A percentile compares a stretch with the other conserved stretches of the same genome.
These are phyloP conservation scores for Lagenorhynchus albirostris DNA, from an alignment of 2,113 vertebrate species.

Conservation along the genomic window DNA sequence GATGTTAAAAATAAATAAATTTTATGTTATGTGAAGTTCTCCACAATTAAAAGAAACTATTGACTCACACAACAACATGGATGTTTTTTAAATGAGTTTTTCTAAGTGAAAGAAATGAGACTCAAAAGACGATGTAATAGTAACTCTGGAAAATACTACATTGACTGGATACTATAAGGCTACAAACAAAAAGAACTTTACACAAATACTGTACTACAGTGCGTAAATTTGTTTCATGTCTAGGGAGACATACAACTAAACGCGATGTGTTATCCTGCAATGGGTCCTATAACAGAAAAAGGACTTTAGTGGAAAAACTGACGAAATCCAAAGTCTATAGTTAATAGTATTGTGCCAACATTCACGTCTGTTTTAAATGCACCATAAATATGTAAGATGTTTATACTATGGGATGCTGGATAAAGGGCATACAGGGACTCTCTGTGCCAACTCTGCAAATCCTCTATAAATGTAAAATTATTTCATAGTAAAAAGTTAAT, in stretches of 20 bases:
- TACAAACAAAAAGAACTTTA: not conserved
- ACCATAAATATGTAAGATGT: not conserved
- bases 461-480: not conserved
- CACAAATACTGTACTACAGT: not conserved
- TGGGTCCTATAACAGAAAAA: not conserved
- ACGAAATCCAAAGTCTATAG: not conserved
- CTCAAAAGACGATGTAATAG: not conserved
- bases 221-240: not conserved
- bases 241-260: not conserved
- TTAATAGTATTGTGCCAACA: not conserved
- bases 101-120: slow-evolving; percentile 18
- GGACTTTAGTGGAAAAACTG: not conserved
- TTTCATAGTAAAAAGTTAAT: not conserved
- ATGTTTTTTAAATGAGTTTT: not conserved
- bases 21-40: not conserved
- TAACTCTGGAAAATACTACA: not conserved
- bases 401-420: not conserved
- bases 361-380: not conserved
- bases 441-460: not conserved
- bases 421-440: not conserved
- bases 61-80: not conserved
- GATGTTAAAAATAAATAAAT: too few relatives aligned
- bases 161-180: not conserved
- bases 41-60: not conserved
- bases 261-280: not conserved